Percentiles rank a stretch among this genome's conserved stretches.
Conservation (phyloP, 2,888 invertebrate species). For the Dynastes maya region DNA sequence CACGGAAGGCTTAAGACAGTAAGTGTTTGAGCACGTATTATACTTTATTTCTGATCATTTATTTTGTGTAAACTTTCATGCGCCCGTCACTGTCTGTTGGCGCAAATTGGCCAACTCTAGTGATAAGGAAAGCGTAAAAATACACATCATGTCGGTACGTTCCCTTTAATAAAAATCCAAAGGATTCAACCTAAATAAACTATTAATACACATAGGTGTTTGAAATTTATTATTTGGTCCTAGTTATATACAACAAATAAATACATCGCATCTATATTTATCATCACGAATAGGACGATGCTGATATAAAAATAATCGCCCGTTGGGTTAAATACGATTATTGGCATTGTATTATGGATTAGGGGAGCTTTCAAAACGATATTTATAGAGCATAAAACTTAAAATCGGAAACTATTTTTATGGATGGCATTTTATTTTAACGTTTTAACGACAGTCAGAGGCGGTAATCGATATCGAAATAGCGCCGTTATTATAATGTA, state of each 20-base stretch:
- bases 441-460: background rate
- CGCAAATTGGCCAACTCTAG: too few species aligned
- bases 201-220: background rate
- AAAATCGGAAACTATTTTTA: conserved; percentile 20
- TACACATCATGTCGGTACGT: too few species aligned
- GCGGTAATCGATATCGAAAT: background rate
- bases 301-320: conserved; percentile 9
- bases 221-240: background rate
- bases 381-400: conserved; percentile 14
- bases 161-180: too few species aligned
- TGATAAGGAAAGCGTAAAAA: too few species aligned
- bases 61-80: too few species aligned
- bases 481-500: background rate
- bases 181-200: too few species aligned
- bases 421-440: conserved; percentile 26
- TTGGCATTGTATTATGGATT: background rate
- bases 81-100: too few species aligned
- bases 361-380: background rate
- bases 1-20: too few species aligned
- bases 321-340: conserved; percentile 1
- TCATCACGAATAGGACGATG: conserved; percentile 7
- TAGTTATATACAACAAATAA: conserved; percentile 10
- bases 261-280: conserved; percentile 6
- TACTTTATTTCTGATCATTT: too few species aligned
- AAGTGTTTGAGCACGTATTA: too few species aligned